Base-by-base conservation (phyloP, 2,888 invertebrate species). In the Lasioglossum leucozonium region DNA sequence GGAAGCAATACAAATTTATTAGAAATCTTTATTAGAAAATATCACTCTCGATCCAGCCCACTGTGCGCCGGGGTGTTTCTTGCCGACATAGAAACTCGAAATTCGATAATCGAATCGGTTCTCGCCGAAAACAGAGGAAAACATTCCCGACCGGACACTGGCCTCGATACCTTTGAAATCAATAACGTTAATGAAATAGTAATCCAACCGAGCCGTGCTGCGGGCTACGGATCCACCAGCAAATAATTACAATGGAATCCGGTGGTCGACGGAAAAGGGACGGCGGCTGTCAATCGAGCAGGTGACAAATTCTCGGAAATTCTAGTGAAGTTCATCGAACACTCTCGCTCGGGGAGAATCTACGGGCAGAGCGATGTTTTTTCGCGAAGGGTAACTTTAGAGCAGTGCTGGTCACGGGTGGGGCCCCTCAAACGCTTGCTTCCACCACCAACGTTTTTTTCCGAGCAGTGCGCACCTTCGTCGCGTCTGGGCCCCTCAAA, bases 161-260 rank as follows among this genome's bases (percentile, higher is more conserved):
- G 72, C 65, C 18, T 44, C 65, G 44, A 26, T 75, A 72, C 40
- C 73, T 83, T 77, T 69, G 84, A 47, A 77, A 84, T 84, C 84
- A 73, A 84, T 84, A 84, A 62, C 58, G 73, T 72, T 73, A 77
- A 84, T 84, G 73, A 58, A 84, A 84, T 77, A 84, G 73, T 84
- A 84, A 84, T 84, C 83, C 77, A n/a, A 69, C 26, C 47, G 34
- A 30, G 34, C 47, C 26, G n/a, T 26, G n/a, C 65, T 22, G 42
- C 47, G 22, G 67, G 51, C 34, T 37, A 65, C 73, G 11, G 74
- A 74, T 84, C 84, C 85, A 84, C 76, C 72, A 79, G 79, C 72
- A 85, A 84, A 79, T 85, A 84, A 84, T 85, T 76, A 85, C 85
- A 85, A 84, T 84, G 76, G 85, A 85, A 72, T 85, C 72, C 85